phyloP scores from a whole-genome alignment of 2,797 vertebrate species.

The Acrossocheilus fasciatus region DNA sequence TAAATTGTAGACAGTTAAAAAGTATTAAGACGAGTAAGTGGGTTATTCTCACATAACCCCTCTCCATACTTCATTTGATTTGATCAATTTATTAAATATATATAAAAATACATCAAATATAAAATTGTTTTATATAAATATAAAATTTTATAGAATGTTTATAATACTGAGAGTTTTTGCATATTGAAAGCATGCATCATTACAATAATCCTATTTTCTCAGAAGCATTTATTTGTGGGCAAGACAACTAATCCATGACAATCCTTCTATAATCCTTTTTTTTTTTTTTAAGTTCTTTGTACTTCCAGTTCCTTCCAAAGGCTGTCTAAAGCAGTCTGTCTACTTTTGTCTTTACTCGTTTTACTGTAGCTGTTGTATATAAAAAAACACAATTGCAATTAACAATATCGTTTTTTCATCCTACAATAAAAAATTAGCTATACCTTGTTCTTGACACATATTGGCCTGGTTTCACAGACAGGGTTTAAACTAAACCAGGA shows the following conservation, averaged over 20 bases:
- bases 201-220: slow-evolving; percentile 7
- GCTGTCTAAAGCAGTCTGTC: neutral
- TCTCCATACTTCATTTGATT: neutral
- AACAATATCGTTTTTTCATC: neutral
- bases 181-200: neutral
- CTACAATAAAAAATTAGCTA: neutral
- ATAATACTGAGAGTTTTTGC: neutral
- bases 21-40: neutral
- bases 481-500: no score
- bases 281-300: neutral
- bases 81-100: neutral
- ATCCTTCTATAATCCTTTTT: slow-evolving; percentile 7
- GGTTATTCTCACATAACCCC: neutral
- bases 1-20: neutral
- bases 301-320: neutral
- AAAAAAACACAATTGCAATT: neutral
- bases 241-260: slow-evolving; percentile 30
- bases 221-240: slow-evolving; percentile 9
- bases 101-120: neutral
- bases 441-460: neutral
- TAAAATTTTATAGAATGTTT: neutral
- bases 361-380: neutral
- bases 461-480: no score
- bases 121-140: neutral
- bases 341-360: neutral